These are phyloP conservation scores for Zeus faber DNA, from an alignment of 2,113 vertebrate genomes.

Conservation along the genomic window DNA sequence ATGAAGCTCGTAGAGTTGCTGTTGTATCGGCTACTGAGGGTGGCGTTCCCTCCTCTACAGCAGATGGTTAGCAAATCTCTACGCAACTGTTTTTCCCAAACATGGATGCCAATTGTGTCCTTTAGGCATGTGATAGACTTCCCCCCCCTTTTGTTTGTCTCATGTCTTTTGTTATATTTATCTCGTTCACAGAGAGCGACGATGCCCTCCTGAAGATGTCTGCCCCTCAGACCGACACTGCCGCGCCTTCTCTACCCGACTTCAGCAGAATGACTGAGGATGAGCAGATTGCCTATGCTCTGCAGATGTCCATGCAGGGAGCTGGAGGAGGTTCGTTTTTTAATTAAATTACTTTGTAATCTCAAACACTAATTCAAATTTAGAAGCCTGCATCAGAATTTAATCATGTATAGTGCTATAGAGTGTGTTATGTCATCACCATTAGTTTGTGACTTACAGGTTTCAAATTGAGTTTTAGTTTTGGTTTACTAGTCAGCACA, in stretches of 20 bases:
- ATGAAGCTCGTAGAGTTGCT: conserved; percentile 86
- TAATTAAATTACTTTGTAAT: too few relatives aligned
- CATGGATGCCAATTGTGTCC: not conserved
- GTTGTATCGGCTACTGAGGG: conserved; percentile 86
- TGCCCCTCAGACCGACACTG: conserved; percentile 82
- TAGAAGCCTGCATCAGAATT: too few relatives aligned
- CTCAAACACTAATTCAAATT: not conserved
- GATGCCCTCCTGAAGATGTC: conserved; percentile 94
- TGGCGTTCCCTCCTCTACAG: conserved; percentile 72
- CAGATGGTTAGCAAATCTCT: conserved; percentile 75
- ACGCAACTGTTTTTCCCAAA: not conserved
- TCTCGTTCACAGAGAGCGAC: conserved; percentile 80
- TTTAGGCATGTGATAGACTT: not conserved
- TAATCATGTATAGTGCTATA: too few relatives aligned
- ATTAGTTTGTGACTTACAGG: too few relatives aligned
- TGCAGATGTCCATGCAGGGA: conserved; percentile 91
- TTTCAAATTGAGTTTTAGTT: too few relatives aligned
- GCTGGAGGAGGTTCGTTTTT: conserved; percentile 77
- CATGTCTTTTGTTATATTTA: not conserved
- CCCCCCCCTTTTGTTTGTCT: not conserved
- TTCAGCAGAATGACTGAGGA: conserved; percentile 97
- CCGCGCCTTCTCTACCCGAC: conserved; percentile 83
- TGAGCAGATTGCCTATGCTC: conserved; percentile 95
- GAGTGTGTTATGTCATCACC: too few relatives aligned
- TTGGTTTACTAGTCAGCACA: too few relatives aligned